Percentiles rank a stretch among this genome's conserved stretches.
These are phyloP conservation scores for Rosalia funebris DNA, from an alignment of 2,888 invertebrate genomes.

Conservation along the genomic window DNA sequence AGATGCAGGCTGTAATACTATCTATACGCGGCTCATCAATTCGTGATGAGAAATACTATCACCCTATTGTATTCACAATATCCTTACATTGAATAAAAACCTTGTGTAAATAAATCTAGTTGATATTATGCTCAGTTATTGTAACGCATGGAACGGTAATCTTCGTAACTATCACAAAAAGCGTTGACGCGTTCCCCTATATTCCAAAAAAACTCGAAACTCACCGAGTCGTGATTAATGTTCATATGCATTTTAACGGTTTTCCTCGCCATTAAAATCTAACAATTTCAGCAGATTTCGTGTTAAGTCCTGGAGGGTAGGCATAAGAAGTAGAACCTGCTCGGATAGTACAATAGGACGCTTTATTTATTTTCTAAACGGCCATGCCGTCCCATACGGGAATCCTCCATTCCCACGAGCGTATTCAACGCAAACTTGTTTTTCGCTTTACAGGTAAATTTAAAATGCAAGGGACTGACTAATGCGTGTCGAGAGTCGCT, in stretches of 20 bases:
- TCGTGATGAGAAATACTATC: no score
- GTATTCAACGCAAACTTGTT: slow-evolving; percentile 50
- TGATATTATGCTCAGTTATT: no score
- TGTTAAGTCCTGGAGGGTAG: slow-evolving; percentile 43
- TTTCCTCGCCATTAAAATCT: slow-evolving; percentile 37
- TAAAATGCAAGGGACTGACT: slow-evolving; percentile 41
- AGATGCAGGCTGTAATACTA: no score
- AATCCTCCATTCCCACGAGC: slow-evolving; percentile 52
- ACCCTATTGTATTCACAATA: no score
- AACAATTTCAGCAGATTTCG: slow-evolving; percentile 43
- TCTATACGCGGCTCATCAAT: no score
- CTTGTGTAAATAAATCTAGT: no score
- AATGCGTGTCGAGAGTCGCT: slow-evolving; percentile 35
- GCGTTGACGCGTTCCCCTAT: slow-evolving; percentile 23
- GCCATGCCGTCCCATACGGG: slow-evolving; percentile 50
- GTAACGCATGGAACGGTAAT: no score
- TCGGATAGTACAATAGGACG: slow-evolving; percentile 44
- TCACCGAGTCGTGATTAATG: slow-evolving; percentile 40
- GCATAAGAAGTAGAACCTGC: slow-evolving; percentile 43
- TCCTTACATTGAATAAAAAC: no score
- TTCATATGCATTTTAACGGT: slow-evolving; percentile 48
- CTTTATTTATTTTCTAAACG: slow-evolving; percentile 52
- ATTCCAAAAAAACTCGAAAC: slow-evolving; percentile 44
- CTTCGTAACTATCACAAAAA: neutral
- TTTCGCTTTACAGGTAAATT: slow-evolving; percentile 56